phyloP scores from a whole-genome alignment of 2,888 invertebrate genomes.

The Sclerodermus sp. region DNA sequence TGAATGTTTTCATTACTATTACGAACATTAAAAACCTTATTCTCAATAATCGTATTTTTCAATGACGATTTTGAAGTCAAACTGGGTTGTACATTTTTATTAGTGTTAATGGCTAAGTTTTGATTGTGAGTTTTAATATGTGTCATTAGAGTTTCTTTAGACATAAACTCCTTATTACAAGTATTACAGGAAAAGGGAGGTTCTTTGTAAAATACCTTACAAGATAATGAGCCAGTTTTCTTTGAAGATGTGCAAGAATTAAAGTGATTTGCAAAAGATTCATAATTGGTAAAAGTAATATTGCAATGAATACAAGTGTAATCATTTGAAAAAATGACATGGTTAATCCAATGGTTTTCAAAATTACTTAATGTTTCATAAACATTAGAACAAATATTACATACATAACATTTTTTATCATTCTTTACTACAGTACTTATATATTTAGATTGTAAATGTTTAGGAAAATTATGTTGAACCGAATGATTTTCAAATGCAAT shows the following conservation, averaged over 20 bases:
- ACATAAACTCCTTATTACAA: slow-evolving; percentile 30
- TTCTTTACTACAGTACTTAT: slow-evolving; percentile 9
- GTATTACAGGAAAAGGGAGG: slow-evolving; percentile 19
- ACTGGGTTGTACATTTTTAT: not conserved
- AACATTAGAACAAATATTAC: slow-evolving; percentile 29
- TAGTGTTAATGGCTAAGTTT: not conserved
- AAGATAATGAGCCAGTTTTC: not conserved
- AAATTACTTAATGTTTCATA: slow-evolving; percentile 19
- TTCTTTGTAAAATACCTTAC: slow-evolving; percentile 10
- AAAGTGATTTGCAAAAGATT: slow-evolving; percentile 7
- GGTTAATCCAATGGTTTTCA: slow-evolving; percentile 31
- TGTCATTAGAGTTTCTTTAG: slow-evolving; percentile 15
- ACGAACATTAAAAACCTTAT: no score
- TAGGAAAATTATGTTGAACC: not conserved
- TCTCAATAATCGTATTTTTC: not conserved
- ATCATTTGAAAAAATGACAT: not conserved
- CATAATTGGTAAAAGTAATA: not conserved
- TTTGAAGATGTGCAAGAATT: slow-evolving; percentile 1
- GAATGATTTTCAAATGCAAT: slow-evolving; percentile 23
- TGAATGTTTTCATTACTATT: no score
- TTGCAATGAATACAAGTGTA: slow-evolving; percentile 15
- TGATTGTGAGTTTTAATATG: slow-evolving; percentile 20
- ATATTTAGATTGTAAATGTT: slow-evolving; percentile 10
- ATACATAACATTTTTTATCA: slow-evolving; percentile 21
- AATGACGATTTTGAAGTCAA: not conserved